Evolutionary conservation across 1,140 invertebrate genomes (phyloP), one percentile per base, ranked within the genome.

Genomic region (Chelonus insularis): DNA sequence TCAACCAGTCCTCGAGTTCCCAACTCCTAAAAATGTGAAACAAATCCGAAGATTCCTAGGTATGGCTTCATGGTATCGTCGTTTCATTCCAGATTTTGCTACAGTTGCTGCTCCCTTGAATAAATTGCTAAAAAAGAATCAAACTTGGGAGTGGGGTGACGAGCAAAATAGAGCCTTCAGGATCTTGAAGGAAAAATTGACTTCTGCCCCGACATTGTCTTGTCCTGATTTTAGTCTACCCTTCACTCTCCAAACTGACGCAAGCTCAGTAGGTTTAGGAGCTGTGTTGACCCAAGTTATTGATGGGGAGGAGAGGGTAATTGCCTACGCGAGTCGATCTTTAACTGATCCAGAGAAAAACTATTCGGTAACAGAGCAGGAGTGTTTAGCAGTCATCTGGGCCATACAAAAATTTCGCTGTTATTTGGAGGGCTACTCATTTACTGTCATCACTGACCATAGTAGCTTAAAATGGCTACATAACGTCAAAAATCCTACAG

Each of bases 31-130:
- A 23, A 77, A 58, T 54, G 54, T 71, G 4, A 78, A 72, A 23
- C 71, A 81, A 36, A 16, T 84, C 0, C 54, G 76, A 23, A 39
- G 72, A 2, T 84, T 85, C 62, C 52, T 84, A 0, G 82, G 83
- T 0, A 77, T 82, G 56, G 67, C 73, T 0, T 68, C 68, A 0
- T 80, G 74, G 77, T 80, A 79, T 41, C 45, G 75, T 0, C 32
- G 68, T 1, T 81, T 81, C 52, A 64, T 79, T 1, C 39, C 54
- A 1, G 65, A 76, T 39, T 82, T 76, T 56, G 67, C 76, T 0
- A 52, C 47, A 3, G 47, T 52, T 1, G 50, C 70, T 5, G 55
- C 54, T 9, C 74, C 78, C 0, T 37, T 81, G 1, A 72, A 69
- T 3, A 57, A 60, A 0, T 47, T 83, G 7, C 63, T 70, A 0